Evolutionary conservation across 1,140 invertebrate species (phyloP).

Genomic region (Drepana arcuata): DNA sequence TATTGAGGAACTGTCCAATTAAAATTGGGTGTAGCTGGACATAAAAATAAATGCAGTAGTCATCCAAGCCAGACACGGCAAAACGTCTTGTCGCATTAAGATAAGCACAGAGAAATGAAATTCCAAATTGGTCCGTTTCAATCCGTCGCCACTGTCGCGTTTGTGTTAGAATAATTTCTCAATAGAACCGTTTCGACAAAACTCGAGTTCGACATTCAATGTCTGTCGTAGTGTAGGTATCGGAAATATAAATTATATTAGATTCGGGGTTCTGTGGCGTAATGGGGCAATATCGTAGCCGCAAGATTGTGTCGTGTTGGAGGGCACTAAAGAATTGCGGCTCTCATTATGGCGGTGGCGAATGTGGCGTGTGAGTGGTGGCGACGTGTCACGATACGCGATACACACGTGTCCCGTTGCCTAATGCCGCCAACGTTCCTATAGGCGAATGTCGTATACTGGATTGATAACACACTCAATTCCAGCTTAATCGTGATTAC

Average conservation of each 20-base stretch:
- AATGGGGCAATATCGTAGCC: slow-evolving; percentile 30
- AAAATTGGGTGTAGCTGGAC: no score
- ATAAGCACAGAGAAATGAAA: slow-evolving; percentile 39
- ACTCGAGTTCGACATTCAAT: slow-evolving; percentile 22
- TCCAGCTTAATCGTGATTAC: no score
- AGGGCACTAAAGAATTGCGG: slow-evolving; percentile 46
- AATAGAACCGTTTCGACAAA: slow-evolving; percentile 30
- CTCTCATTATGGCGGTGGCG: slow-evolving; percentile 40
- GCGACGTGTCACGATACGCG: slow-evolving; percentile 21
- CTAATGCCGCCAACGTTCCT: no score
- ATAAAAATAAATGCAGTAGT: no score
- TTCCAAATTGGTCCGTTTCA: slow-evolving; percentile 34
- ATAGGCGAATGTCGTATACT: no score
- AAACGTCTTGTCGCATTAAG: slow-evolving; percentile 30
- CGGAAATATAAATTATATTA: slow-evolving; percentile 58
- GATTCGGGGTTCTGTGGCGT: slow-evolving; percentile 38
- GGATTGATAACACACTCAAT: no score
- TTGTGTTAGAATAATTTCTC: slow-evolving; percentile 22
- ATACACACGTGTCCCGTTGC: no score
- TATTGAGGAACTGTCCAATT: no score
- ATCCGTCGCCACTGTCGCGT: slow-evolving; percentile 28
- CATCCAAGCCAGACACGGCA: slow-evolving; percentile 9
- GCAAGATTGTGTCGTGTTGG: slow-evolving; percentile 41
- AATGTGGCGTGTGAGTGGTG: slow-evolving; percentile 31
- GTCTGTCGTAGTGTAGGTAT: slow-evolving; percentile 38